Evolutionary conservation across 2,888 invertebrate species (phyloP).

Genomic region (Drosophila meridiana): DNA sequence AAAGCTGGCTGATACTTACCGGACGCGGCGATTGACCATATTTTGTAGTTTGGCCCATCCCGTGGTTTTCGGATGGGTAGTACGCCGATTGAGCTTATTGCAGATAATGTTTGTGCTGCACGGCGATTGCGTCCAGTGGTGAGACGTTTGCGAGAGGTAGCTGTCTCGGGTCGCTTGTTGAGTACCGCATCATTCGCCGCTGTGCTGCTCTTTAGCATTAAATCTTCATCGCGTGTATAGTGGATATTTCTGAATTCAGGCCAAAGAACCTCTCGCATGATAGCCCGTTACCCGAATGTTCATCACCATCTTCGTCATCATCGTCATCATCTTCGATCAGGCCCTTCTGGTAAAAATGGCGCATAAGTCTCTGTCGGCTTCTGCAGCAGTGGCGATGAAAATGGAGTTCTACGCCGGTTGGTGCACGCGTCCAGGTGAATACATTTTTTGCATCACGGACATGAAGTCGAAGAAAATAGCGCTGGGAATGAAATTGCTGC

Average conservation of each 20-base stretch:
- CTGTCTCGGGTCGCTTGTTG: conserved; percentile 72
- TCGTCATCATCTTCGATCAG: conserved; percentile 84
- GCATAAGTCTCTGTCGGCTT: conserved; percentile 83
- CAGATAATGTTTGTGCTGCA: conserved; percentile 34
- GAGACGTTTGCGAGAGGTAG: conserved; percentile 80
- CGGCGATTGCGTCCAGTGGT: conserved; percentile 83
- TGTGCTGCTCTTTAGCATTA: conserved; percentile 58
- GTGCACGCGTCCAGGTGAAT: conserved; percentile 88
- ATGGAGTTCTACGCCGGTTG: conserved; percentile 72
- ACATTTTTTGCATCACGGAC: conserved; percentile 95
- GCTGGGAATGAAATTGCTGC: conserved; percentile 92
- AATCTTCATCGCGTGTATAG: conserved; percentile 80
- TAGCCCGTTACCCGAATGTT: conserved; percentile 13
- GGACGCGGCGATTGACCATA: conserved; percentile 51
- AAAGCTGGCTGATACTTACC: no score
- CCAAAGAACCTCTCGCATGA: conserved; percentile 48
- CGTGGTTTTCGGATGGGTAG: conserved; percentile 14
- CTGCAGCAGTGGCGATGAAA: conserved; percentile 78
- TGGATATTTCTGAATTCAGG: conserved; percentile 80
- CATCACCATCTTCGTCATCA: conserved; percentile 60
- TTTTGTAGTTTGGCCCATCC: conserved; percentile 38
- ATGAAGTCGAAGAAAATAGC: conserved; percentile 94
- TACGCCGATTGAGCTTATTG: conserved; percentile 1
- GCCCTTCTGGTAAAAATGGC: conserved; percentile 83
- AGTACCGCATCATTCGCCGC: background rate